phyloP scores from a whole-genome alignment of 2,797 vertebrate genomes.

The Tapirus indicus region DNA sequence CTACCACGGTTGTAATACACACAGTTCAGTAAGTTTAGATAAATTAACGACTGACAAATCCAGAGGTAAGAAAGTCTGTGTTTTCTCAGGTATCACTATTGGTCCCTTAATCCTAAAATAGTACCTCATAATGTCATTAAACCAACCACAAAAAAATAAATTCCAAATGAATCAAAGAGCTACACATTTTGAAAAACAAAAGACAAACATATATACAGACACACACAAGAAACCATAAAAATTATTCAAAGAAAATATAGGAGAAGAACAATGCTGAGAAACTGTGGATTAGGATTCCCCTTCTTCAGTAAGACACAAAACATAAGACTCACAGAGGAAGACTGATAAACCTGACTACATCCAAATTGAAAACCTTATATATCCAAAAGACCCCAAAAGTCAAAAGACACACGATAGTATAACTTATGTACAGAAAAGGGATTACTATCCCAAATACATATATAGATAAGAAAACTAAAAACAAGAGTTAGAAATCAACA shows the following conservation, averaged over 20 bases:
- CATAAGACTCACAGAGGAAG: too few relatives aligned
- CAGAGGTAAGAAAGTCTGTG: neutral
- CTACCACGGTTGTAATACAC: neutral
- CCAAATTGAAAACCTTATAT: neutral
- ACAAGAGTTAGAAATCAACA: neutral
- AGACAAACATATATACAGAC: neutral
- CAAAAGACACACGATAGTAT: neutral
- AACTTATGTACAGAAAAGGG: neutral
- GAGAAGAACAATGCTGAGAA: too few relatives aligned
- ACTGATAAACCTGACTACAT: neutral
- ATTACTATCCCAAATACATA: neutral
- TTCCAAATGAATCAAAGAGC: neutral
- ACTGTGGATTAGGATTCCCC: too few relatives aligned
- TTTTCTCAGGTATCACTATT: neutral
- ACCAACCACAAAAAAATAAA: neutral
- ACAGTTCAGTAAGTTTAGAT: neutral
- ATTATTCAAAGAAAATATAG: too few relatives aligned
- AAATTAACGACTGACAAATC: neutral
- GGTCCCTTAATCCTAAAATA: neutral
- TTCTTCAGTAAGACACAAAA: too few relatives aligned
- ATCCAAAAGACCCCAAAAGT: neutral
- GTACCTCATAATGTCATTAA: neutral
- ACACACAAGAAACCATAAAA: neutral
- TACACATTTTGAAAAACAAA: neutral
- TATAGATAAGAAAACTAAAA: neutral